A percentile compares a stretch with the other conserved stretches of the same genome.
phyloP scores from a whole-genome alignment of 2,888 invertebrate genomes.

The Drosophila heteroneura region DNA sequence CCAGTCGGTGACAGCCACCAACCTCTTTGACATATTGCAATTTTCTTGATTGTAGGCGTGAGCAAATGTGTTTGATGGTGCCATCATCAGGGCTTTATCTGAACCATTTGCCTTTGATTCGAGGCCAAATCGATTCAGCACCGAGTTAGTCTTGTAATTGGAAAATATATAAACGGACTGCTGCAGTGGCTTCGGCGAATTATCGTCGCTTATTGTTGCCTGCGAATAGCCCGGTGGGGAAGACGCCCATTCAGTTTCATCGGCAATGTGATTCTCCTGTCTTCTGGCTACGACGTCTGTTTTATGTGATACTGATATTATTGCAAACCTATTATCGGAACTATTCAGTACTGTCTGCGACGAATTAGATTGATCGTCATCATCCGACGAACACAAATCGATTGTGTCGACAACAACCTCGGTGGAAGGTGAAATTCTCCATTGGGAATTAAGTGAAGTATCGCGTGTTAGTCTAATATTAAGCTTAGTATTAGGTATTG shows the following conservation, averaged over 20 bases:
- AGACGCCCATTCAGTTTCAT: conserved; percentile 28
- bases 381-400: conserved; percentile 89
- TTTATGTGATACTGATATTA: conserved; percentile 55
- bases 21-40: conserved; percentile 67
- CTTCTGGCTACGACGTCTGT: conserved; percentile 31
- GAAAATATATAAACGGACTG: conserved; percentile 84
- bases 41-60: conserved; percentile 81
- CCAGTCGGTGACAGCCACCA: conserved; percentile 66
- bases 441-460: conserved; percentile 81
- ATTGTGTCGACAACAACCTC: conserved; percentile 87
- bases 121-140: conserved; percentile 61
- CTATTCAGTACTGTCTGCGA: conserved; percentile 33
- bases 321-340: conserved; percentile 39
- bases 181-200: conserved; percentile 79
- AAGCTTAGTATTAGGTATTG: conserved; percentile 72
- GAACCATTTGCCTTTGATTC: conserved; percentile 56
- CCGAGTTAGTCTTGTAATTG: conserved; percentile 82
- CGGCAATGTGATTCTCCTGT: conserved; percentile 26
- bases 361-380: conserved; percentile 84
- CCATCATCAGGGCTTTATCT: conserved; percentile 41
- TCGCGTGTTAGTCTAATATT: conserved; percentile 84
- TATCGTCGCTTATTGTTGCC: conserved; percentile 43
- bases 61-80: conserved; percentile 56
- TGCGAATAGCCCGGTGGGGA: conserved; percentile 37
- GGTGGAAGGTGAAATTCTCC: conserved; percentile 83